Conservation (phyloP, 2,888 invertebrate genomes). For the Agapostemon virescens region DNA sequence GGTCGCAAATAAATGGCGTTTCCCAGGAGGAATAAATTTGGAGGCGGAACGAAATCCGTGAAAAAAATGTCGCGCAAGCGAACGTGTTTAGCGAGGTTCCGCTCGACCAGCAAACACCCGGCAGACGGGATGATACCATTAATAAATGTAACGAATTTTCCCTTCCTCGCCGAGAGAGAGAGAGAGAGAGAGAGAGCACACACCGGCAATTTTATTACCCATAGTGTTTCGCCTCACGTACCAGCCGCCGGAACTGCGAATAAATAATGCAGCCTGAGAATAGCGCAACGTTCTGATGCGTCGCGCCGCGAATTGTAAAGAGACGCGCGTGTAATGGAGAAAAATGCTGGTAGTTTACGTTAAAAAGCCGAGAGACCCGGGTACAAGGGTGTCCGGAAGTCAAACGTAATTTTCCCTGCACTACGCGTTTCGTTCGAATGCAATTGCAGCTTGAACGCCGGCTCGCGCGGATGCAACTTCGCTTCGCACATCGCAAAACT, state of each 20-base stretch:
- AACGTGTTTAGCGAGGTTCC: conserved; percentile 10
- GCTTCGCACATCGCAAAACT: background rate
- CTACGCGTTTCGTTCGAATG: background rate
- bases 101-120: conserved; percentile 10
- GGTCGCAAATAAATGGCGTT: background rate
- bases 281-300: conserved; percentile 33
- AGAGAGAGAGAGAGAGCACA: no score
- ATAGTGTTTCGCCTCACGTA: conserved; percentile 18
- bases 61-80: background rate
- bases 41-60: background rate
- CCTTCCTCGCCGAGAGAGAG: conserved; percentile 21
- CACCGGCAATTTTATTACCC: conserved; percentile 36
- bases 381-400: background rate
- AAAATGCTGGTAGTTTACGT: conserved; percentile 20
- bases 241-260: conserved; percentile 25
- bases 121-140: conserved; percentile 33
- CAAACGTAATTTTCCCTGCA: background rate
- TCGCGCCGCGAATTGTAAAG: conserved; percentile 30
- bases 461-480: background rate
- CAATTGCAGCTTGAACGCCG: background rate
- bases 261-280: conserved; percentile 42
- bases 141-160: conserved; percentile 50
- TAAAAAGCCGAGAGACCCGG: background rate
- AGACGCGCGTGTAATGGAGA: conserved; percentile 36
- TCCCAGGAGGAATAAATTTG: conserved; percentile 4